Evolutionary conservation across 2,888 invertebrate species (phyloP), one percentile per base, ranked within the genome.

Genomic region (Parapristionchus giblindavisi): DNA sequence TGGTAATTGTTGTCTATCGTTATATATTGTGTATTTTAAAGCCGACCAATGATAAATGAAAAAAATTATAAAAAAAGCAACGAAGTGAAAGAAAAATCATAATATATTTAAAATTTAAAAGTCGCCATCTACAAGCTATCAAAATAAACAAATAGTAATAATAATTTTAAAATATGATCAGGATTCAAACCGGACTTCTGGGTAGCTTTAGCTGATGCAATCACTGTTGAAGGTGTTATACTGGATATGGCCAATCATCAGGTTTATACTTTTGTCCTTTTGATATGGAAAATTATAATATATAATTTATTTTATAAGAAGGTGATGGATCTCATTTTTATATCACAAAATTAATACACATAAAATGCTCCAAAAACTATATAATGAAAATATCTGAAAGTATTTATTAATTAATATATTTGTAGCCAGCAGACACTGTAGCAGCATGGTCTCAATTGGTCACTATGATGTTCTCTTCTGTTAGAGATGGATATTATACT

Each of bases 171-270:
- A n/a, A n/a, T n/a, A n/a, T n/a, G n/a, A n/a, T n/a, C 66, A 66
- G 87, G 87, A 8, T 87, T 88, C 77, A 87, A 87, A 54, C 87
- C 87, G 8, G 86, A 87, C 76, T 87, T 87, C 76, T 87, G 87
- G 87, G 87, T 88, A 0, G 82, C 84, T 2, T 76, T 87, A 17
- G 85, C 87, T 0, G 87, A 87, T 76, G 85, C 86, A 4, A 85
- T 88, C 78, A 87, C 86, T 11, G 79, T 85, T 3, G 87, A 87
- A 71, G 85, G 87, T 58, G 81, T 87, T 51, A 87, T 87, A 72
- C 76, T 87, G 21, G 87, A 87, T 63, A 79, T 81, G 81, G 86
- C 85, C 32, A 85, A 80, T 40, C 85, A 86, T 51, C 66, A 66
- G 40, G 63, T 3, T 36, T 60, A 36, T 32, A 58, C 11, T 58